Conservation (phyloP, 2,888 invertebrate species). For the Altica lythri region DNA sequence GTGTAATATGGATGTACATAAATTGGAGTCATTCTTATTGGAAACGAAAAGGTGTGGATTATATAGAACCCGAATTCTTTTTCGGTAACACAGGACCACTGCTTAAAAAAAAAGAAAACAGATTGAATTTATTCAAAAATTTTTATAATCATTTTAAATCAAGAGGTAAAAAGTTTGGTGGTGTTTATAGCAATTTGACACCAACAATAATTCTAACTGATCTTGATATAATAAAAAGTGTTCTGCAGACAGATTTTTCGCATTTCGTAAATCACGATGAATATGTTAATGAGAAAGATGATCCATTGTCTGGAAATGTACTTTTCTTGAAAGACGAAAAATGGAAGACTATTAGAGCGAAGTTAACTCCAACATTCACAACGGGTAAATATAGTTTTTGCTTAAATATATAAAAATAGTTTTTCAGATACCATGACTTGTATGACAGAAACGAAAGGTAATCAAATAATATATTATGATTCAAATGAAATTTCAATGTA, state of each 20-base stretch:
- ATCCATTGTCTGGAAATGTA: slow-evolving; percentile 63
- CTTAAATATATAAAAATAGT: neutral
- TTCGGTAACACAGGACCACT: slow-evolving; percentile 40
- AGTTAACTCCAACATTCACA: slow-evolving; percentile 27
- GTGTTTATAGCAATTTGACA: neutral
- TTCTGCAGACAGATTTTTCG: slow-evolving; percentile 49
- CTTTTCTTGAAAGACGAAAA: slow-evolving; percentile 66
- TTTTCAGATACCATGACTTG: no score
- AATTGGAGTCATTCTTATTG: slow-evolving; percentile 42
- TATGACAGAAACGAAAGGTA: no score
- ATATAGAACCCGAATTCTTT: slow-evolving; percentile 41
- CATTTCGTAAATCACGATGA: slow-evolving; percentile 59
- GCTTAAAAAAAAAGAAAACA: neutral
- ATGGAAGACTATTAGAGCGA: slow-evolving; percentile 46
- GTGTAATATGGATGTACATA: no score
- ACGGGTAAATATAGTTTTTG: slow-evolving; percentile 18
- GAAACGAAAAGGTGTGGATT: slow-evolving; percentile 42
- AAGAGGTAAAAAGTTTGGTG: neutral
- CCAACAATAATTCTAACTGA: slow-evolving; percentile 48
- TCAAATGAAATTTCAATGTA: no score
- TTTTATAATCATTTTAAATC: neutral
- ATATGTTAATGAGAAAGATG: slow-evolving; percentile 61
- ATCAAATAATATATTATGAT: no score
- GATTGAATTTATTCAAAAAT: neutral
- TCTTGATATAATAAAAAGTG: slow-evolving; percentile 46